These are phyloP conservation scores for Eueides isabella DNA, from an alignment of 1,140 invertebrate genomes.

Conservation along the genomic window DNA sequence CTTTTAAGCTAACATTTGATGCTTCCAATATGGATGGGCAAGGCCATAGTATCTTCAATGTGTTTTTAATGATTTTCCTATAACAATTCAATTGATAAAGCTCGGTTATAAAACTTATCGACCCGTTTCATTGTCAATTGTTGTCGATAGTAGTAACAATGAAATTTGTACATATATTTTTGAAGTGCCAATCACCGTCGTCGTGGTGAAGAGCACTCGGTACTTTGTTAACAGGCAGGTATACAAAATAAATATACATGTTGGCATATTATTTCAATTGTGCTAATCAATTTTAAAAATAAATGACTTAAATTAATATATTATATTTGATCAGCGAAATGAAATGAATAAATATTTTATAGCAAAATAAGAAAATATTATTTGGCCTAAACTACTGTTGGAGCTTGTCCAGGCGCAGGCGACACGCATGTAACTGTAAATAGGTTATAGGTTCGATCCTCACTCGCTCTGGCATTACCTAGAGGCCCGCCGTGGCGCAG, in stretches of 20 bases:
- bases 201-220: background rate
- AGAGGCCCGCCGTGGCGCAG: no score
- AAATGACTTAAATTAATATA: background rate
- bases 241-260: background rate
- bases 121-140: background rate
- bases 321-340: no score
- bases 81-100: background rate
- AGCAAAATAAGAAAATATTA: no score
- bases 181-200: slow-evolving; percentile 25
- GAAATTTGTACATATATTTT: slow-evolving; percentile 18
- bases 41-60: background rate
- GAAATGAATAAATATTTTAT: no score
- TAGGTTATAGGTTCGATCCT: no score
- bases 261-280: background rate
- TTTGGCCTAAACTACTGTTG: no score
- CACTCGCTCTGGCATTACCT: no score
- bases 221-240: slow-evolving; percentile 15
- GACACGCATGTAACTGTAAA: no score
- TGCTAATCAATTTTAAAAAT: background rate
- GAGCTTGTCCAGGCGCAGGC: no score
- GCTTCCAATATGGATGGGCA: no score
- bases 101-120: background rate
- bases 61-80: background rate
- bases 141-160: background rate
- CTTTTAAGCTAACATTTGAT: no score